Evolutionary conservation across 2,113 vertebrate genomes (phyloP).

Genomic region (Hoplias malabaricus): DNA sequence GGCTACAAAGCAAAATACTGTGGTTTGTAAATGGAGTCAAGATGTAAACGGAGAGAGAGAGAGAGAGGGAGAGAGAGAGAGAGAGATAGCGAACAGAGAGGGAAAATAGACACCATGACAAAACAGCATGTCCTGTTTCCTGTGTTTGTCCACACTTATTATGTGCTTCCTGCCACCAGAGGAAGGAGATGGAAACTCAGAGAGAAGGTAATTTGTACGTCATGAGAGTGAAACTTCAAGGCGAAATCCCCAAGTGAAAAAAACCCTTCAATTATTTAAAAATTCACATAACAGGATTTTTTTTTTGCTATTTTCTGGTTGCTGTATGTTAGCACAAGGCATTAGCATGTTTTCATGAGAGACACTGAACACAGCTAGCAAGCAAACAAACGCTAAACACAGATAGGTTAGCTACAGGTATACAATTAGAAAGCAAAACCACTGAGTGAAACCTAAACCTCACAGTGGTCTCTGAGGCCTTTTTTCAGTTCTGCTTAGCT

Average conservation of each 20-base stretch:
- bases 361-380: neutral
- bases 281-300: neutral
- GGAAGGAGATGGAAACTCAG: constrained; percentile 33
- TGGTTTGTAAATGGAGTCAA: too few species aligned
- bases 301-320: neutral
- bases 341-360: neutral
- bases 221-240: constrained; percentile 5
- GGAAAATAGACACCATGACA: constrained; percentile 63
- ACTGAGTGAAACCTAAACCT: neutral
- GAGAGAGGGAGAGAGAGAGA: neutral
- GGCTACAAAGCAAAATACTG: too few species aligned
- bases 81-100: neutral
- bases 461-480: neutral
- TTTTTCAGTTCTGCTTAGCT: neutral
- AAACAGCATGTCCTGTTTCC: constrained; percentile 73
- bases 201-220: constrained; percentile 38
- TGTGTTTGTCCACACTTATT: constrained; percentile 77
- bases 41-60: too few species aligned
- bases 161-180: constrained; percentile 70
- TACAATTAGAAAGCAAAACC: neutral
- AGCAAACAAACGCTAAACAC: neutral
- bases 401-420: neutral
- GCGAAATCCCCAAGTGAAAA: neutral
- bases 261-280: neutral
- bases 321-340: neutral